Evolutionary conservation across 2,888 invertebrate genomes (phyloP), one percentile per base, ranked within the genome.

Genomic region (Cryptops parisi): DNA sequence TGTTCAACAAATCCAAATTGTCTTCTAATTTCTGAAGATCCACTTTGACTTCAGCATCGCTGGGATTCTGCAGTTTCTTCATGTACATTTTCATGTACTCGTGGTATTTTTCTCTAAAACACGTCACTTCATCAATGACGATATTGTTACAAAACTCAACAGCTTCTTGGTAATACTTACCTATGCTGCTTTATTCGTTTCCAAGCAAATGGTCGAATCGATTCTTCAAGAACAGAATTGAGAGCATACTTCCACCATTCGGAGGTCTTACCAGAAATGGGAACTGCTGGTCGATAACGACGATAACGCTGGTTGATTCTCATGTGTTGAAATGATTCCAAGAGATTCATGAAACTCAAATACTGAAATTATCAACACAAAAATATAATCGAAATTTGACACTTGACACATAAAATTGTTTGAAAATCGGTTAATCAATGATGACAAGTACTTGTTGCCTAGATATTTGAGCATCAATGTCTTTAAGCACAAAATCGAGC

Each of bases 191-290:
- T 75, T 12, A 87, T 78, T 46, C 78, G 74, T 1, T 74, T 69
- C 85, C 85, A 87, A 0, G 82, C 80, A 67, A 79, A 83, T 0
- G 85, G 84, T 22, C 77, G 71, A 1, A 86, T 76, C 26, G 80
- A 72, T 61, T 84, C 81, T 60, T 83, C 81, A 1, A 85, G 63
- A 1, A 83, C 75, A 3, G 80, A 79, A 57, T 76, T 76, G 65
- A 75, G 81, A 0, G 82, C 82, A 65, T 86, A 86, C 39, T 71
- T 74, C 86, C 86, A 86, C 84, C 84, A 86, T 39, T 74, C 73
- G 59, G 72, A 74, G 1, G 73, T 71, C 63, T 81, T 76, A 53
- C 78, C 77, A 25, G 69, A 66, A 2, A 80, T 68, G 0, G 74
- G 73, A 0, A 74, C 71, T 1, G 74, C 73, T 0, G 82, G 81